A percentile compares a stretch with the other conserved stretches of the same genome.
Conservation (phyloP, 2,113 vertebrate species). For the Ellobius talpinus region DNA sequence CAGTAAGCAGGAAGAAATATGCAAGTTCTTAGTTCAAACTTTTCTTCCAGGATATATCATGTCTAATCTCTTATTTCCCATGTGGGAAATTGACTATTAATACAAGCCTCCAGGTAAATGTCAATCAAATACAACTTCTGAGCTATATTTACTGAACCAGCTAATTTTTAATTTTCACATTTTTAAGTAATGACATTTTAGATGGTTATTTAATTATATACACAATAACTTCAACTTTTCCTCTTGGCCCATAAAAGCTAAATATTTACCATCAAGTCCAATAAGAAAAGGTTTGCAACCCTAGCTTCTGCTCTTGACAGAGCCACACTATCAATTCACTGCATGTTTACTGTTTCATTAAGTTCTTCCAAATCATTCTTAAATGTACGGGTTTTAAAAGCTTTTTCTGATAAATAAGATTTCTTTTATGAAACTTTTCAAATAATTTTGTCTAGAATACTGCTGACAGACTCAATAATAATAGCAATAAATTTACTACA, state of each 20-base stretch:
- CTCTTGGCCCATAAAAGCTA: not conserved
- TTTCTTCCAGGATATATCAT: not conserved
- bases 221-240: not conserved
- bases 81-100: not conserved
- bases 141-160: not conserved
- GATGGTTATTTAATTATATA: not conserved
- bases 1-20: not conserved
- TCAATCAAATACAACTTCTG: not conserved
- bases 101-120: not conserved
- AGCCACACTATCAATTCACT: not conserved
- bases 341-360: not conserved
- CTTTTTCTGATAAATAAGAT: not conserved
- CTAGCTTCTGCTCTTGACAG: not conserved
- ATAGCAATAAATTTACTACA: not conserved
- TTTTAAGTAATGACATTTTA: not conserved
- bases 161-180: constrained; percentile 1
- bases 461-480: not conserved
- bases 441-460: not conserved
- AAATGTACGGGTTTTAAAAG: not conserved
- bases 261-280: not conserved
- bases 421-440: not conserved
- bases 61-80: not conserved
- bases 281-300: not conserved
- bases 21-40: not conserved
- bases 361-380: not conserved